These are phyloP conservation scores for Piliocolobus tephrosceles DNA, from an alignment of 2,113 vertebrate genomes.

Conservation along the genomic window DNA sequence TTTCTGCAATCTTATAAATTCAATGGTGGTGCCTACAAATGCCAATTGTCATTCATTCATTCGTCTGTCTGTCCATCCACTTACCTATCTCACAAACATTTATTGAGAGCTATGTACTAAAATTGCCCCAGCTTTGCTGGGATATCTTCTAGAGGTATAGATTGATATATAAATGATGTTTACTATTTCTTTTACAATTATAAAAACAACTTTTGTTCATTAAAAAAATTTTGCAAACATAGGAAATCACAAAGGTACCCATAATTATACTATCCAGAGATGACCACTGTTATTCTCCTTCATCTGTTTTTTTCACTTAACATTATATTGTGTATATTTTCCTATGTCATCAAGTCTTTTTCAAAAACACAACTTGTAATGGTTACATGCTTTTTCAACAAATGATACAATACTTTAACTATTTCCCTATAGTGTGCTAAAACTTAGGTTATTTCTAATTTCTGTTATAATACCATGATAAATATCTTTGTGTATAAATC, in stretches of 20 bases:
- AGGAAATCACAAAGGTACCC: conserved; percentile 20
- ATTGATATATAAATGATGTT: neutral
- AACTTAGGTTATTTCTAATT: conserved; percentile 45
- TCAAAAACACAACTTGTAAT: conserved; percentile 43
- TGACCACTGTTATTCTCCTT: neutral
- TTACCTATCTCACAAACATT: conserved; percentile 29
- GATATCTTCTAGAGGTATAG: conserved; percentile 48
- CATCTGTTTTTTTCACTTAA: conserved; percentile 31
- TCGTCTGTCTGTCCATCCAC: neutral
- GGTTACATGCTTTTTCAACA: conserved; percentile 41
- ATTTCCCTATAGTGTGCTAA: conserved; percentile 26
- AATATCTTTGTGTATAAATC: conserved; percentile 1
- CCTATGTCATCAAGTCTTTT: conserved; percentile 6
- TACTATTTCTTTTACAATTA: conserved; percentile 37
- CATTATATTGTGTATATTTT: conserved; percentile 26
- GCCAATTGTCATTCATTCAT: conserved; percentile 21
- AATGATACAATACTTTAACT: conserved; percentile 37
- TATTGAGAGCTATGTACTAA: conserved; percentile 52
- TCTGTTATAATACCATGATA: conserved; percentile 30
- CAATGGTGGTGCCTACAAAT: neutral
- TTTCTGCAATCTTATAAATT: conserved; percentile 28
- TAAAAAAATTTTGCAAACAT: conserved; percentile 29
- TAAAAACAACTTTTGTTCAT: conserved; percentile 49
- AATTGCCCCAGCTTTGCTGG: conserved; percentile 14
- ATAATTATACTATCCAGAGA: conserved; percentile 40